Percentiles rank a stretch among this genome's conserved stretches.
Evolutionary conservation across 37 sponge, comb jelly and placozoan species (phyloP).

Genomic region (Mnemiopsis leidyi): DNA sequence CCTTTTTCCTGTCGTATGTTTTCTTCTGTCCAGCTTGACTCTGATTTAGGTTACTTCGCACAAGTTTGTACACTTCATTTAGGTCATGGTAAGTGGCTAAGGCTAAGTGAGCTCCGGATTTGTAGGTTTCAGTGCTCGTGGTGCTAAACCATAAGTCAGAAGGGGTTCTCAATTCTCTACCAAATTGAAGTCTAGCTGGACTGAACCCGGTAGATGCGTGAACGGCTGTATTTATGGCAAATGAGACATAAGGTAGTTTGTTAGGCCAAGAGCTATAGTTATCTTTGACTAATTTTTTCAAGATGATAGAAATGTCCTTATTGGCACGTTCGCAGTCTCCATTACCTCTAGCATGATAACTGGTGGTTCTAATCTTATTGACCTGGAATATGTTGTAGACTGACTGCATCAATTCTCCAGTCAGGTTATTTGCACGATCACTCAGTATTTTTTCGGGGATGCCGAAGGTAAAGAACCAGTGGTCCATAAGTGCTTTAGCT

Average conservation of each 20-base stretch:
- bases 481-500: neutral
- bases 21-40: neutral
- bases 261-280: neutral
- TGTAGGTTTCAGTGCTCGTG: neutral
- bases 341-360: neutral
- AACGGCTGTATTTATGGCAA: neutral
- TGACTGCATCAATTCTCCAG: neutral
- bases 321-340: neutral
- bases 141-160: neutral
- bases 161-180: neutral
- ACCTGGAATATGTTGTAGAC: neutral
- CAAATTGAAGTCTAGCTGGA: neutral
- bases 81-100: neutral
- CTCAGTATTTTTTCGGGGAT: neutral
- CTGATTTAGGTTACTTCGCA: neutral
- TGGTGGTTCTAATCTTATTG: neutral
- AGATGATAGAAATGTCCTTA: neutral
- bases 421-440: neutral
- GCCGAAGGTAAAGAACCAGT: neutral
- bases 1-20: neutral
- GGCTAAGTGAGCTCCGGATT: neutral
- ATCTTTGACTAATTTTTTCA: neutral
- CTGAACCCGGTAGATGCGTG: neutral
- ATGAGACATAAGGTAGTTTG: neutral
- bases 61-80: neutral